Conservation (phyloP, 2,797 vertebrate species). For the Scyliorhinus canicula region DNA sequence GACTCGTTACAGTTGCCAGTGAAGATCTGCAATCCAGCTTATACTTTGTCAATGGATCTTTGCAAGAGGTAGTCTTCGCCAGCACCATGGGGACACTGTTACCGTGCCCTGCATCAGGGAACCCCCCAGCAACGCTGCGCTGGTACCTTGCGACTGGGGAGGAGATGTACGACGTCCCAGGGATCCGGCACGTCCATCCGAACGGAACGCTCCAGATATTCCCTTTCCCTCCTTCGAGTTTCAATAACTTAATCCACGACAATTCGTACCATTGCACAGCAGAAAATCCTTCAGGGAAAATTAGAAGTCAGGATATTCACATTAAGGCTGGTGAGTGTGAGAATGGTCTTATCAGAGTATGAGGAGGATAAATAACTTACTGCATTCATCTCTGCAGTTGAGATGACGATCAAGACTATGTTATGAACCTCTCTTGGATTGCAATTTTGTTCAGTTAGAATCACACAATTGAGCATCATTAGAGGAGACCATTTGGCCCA, state of each 20-base stretch:
- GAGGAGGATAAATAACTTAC: neutral
- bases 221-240: slow-evolving; percentile 98
- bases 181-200: slow-evolving; percentile 95
- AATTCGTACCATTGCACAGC: slow-evolving; percentile 99
- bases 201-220: slow-evolving; percentile 99
- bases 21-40: slow-evolving; percentile 97
- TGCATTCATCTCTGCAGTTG: neutral
- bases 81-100: slow-evolving; percentile 96
- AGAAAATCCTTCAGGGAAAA: slow-evolving; percentile 99
- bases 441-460: neutral
- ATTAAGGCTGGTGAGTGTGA: slow-evolving; percentile 94
- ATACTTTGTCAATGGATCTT: slow-evolving; percentile 99
- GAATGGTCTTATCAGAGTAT: neutral
- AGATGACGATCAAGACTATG: neutral
- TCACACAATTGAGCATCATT: neutral
- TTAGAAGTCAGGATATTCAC: slow-evolving; percentile 98
- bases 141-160: slow-evolving; percentile 97
- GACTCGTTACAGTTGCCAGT: slow-evolving; percentile 78
- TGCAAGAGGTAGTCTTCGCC: slow-evolving; percentile 99
- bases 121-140: slow-evolving; percentile 85
- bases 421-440: neutral
- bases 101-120: slow-evolving; percentile 93
- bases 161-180: slow-evolving; percentile 99
- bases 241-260: slow-evolving; percentile 99
- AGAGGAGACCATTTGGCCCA: neutral